Evolutionary conservation across 2,888 invertebrate genomes (phyloP).

Genomic region (Resseliella maxima): DNA sequence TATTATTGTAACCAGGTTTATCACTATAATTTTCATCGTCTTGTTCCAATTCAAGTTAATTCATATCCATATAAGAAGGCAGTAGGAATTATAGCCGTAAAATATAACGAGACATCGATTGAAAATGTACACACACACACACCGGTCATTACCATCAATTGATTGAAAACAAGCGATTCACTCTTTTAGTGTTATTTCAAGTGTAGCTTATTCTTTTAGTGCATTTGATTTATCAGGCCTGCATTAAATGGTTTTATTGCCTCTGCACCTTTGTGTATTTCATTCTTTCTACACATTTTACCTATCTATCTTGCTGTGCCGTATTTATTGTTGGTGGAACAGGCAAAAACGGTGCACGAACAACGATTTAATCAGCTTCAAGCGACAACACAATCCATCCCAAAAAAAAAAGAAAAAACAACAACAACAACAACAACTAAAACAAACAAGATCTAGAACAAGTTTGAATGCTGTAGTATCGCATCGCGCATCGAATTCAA

Average conservation of each 20-base stretch:
- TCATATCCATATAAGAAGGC: not conserved
- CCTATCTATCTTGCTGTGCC: not conserved
- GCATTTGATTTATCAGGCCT: constrained; percentile 49
- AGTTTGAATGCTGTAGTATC: constrained; percentile 5
- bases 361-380: constrained; percentile 27
- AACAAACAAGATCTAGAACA: constrained; percentile 51
- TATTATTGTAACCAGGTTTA: too few species aligned
- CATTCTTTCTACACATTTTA: not conserved
- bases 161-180: not conserved
- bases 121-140: not conserved
- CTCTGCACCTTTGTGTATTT: constrained; percentile 14
- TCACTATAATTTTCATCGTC: not conserved
- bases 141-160: not conserved
- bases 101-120: not conserved
- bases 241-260: constrained; percentile 29
- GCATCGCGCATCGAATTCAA: not conserved
- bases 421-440: too few species aligned
- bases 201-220: not conserved
- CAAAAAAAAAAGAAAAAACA: not conserved
- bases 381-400: constrained; percentile 38
- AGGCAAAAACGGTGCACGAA: constrained; percentile 18
- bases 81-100: not conserved
- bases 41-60: constrained; percentile 7
- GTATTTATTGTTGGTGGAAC: too few species aligned
- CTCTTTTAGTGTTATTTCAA: not conserved